Evolutionary conservation across 1,140 invertebrate species (phyloP).

Genomic region (Octopus sinensis): DNA sequence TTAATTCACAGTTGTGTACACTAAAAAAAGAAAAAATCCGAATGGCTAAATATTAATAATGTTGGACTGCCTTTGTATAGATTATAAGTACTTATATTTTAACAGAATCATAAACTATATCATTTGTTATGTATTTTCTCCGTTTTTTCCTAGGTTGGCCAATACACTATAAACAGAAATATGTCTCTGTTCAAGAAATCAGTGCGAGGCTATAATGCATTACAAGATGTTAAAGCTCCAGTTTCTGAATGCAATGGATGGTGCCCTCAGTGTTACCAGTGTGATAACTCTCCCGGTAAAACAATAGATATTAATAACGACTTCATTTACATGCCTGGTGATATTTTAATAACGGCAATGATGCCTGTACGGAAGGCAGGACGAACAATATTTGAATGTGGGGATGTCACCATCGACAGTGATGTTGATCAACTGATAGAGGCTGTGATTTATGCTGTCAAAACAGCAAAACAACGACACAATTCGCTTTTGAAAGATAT

Average conservation of each 20-base stretch:
- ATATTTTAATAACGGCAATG: slow-evolving; percentile 72
- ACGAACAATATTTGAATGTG: slow-evolving; percentile 58
- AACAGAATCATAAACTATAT: background rate
- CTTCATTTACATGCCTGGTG: slow-evolving; percentile 57
- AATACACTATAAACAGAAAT: background rate
- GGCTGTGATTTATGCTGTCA: slow-evolving; percentile 40
- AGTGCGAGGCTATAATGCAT: slow-evolving; percentile 18
- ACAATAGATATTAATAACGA: background rate
- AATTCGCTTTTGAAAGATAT: slow-evolving; percentile 31
- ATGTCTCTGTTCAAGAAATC: background rate
- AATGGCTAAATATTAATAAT: too few species aligned
- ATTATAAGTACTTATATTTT: too few species aligned
- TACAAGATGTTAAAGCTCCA: slow-evolving; percentile 27
- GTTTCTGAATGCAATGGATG: slow-evolving; percentile 17
- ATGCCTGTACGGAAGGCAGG: slow-evolving; percentile 70
- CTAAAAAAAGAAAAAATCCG: too few species aligned
- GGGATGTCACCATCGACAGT: slow-evolving; percentile 62
- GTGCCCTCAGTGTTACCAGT: slow-evolving; percentile 26
- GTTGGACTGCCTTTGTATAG: too few species aligned
- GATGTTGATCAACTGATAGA: slow-evolving; percentile 28
- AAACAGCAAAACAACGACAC: slow-evolving; percentile 31
- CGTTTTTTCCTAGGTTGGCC: background rate
- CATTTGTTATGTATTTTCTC: background rate
- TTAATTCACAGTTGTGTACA: too few species aligned
- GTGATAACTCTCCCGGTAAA: background rate